Base-by-base conservation (phyloP, 2,888 invertebrate genomes). In the Drosophila vallismaia region DNA sequence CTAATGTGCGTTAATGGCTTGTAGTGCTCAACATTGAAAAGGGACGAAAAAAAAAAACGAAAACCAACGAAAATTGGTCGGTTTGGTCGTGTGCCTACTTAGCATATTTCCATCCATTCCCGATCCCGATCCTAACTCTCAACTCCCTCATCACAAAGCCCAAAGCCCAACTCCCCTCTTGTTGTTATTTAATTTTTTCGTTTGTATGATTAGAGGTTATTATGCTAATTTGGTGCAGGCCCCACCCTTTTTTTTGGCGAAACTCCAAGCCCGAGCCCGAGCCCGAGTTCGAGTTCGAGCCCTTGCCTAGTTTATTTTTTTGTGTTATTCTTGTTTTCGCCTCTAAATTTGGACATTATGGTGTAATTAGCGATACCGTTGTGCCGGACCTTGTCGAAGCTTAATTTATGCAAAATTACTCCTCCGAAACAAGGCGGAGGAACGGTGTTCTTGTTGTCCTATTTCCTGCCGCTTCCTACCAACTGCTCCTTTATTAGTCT, bases 121-220 rank as follows among this genome's bases (percentile, higher is more conserved):
- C 7, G 40, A 40, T 40, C 14, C 40, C 12, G 36, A 36, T n/a
- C 10, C 36, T 6, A 53, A 50, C 38, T 66, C 56, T 7, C 33
- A 7, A 2, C 5, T 2, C n/a, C 4, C n/a, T 51, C 50, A 45
- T 66, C 58, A 7, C 8, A 1, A 4, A 3, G 4, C 9, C 10
- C 8, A 1, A 4, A 3, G 4, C 9, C 36, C 10, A 55, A 51
- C 49, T 59, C 59, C 10, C n/a, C n/a, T 52, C 71, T 82, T 83
- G 79, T 78, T 74, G 83, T 75, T 84, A 77, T 83, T 88, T 79
- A 85, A 78, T 82, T 88, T 63, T 82, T 88, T 86, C 82, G 85
- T 82, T 83, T 85, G 83, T 85, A 71, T 85, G 88, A 85, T 87
- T 87, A 83, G 72, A 86, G 88, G 88, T 79, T 83, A 85, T 87